A percentile compares a stretch with the other conserved stretches of the same genome.
Conservation (phyloP, 2,113 vertebrate genomes). For the Isurus oxyrinchus region DNA sequence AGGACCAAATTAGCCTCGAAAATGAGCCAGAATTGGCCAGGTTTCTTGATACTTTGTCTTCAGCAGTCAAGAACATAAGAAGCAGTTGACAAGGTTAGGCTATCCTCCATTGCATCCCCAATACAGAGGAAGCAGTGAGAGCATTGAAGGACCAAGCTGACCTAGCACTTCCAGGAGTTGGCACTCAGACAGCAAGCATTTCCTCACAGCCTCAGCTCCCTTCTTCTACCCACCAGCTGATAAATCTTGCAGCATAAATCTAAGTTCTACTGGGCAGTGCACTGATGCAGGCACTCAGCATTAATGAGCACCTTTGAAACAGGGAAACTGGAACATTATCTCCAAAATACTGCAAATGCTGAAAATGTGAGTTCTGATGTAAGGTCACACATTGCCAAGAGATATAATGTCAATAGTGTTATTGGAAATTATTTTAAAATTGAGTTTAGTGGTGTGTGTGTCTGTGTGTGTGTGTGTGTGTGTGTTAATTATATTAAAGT, state of each 20-base stretch:
- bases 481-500: no score
- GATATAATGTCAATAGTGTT: no score
- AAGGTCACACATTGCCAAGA: no score
- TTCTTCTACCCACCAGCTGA: not conserved
- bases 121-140: not conserved
- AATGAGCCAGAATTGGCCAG: not conserved
- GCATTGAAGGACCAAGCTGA: not conserved
- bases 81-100: not conserved
- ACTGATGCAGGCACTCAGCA: no score
- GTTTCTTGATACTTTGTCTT: not conserved
- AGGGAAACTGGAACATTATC: not conserved
- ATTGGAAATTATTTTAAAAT: no score
- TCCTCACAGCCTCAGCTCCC: not conserved
- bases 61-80: not conserved
- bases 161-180: not conserved
- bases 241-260: not conserved
- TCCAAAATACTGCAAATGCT: no score
- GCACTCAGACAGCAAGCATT: not conserved
- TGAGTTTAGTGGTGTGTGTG: no score
- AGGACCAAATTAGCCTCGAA: not conserved
- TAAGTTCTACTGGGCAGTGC: not conserved
- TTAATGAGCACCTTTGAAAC: not conserved
- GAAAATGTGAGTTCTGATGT: no score
- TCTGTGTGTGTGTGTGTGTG: no score
- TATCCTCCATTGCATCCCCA: not conserved